Evolutionary conservation across 2,113 vertebrate species (phyloP).

Genomic region (Serilophus lunatus): DNA sequence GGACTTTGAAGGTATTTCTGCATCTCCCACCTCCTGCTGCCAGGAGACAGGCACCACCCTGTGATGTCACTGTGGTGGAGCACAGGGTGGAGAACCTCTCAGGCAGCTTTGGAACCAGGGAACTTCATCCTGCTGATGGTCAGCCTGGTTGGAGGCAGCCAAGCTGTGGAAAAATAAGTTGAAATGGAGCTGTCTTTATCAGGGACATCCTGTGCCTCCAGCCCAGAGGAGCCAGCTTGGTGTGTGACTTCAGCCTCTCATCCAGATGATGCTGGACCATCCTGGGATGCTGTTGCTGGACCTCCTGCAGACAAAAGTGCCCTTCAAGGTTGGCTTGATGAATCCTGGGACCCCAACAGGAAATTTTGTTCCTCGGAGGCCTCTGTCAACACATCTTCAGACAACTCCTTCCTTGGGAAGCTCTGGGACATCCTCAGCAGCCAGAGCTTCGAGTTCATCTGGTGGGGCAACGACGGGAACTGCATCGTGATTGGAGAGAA

Average conservation of each 20-base stretch:
- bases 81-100: background rate
- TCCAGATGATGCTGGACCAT: rapidly evolving
- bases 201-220: background rate
- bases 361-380: background rate
- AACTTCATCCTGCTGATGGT: background rate
- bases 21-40: background rate
- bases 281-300: background rate
- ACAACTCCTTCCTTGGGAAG: background rate
- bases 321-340: background rate
- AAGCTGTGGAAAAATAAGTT: background rate
- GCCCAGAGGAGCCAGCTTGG: background rate
- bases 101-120: background rate
- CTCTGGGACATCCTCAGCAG: background rate
- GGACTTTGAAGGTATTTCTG: background rate
- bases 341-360: background rate
- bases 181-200: background rate
- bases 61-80: background rate
- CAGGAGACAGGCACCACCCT: rapidly evolving
- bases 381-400: background rate
- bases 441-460: background rate
- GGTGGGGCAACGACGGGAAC: background rate
- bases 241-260: background rate
- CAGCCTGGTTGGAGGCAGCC: background rate
- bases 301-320: rapidly evolving
- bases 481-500: background rate